Conservation (phyloP, 2,113 vertebrate species). For the Entosphenus tridentatus region DNA sequence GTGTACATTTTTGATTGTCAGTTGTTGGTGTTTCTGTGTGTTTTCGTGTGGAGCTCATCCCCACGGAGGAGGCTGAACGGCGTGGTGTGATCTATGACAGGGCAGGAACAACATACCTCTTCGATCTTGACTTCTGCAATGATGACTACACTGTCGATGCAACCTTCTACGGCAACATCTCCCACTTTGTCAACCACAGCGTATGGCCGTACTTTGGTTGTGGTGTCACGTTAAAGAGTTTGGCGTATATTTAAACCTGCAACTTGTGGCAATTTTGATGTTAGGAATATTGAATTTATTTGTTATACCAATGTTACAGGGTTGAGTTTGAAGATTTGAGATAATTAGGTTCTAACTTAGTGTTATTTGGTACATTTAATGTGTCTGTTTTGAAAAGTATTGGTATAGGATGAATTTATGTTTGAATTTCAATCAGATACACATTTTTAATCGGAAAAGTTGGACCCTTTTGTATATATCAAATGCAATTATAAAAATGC, state of each 20-base stretch:
- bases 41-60: constrained; percentile 39
- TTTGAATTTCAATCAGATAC: background rate
- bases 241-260: background rate
- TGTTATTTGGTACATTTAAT: constrained; percentile 5
- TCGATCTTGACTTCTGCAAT: constrained; percentile 46
- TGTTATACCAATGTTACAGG: too few relatives aligned
- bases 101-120: constrained; percentile 58
- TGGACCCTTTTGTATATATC: too few relatives aligned
- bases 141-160: constrained; percentile 72
- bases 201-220: constrained; percentile 24
- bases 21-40: too few relatives aligned
- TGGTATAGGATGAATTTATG: constrained; percentile 1
- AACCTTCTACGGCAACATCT: constrained; percentile 58
- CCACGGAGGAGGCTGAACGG: constrained; percentile 61
- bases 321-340: background rate
- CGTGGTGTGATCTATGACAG: constrained; percentile 56
- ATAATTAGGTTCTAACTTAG: constrained; percentile 1
- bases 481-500: too few relatives aligned
- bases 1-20: too few relatives aligned
- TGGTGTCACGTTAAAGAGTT: background rate
- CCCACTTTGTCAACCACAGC: constrained; percentile 83
- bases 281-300: too few relatives aligned
- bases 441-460: background rate
- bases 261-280: background rate
- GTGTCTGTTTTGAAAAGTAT: constrained; percentile 8